These are phyloP conservation scores for Hassar affinis DNA, from an alignment of 2,113 vertebrate species.

Conservation along the genomic window DNA sequence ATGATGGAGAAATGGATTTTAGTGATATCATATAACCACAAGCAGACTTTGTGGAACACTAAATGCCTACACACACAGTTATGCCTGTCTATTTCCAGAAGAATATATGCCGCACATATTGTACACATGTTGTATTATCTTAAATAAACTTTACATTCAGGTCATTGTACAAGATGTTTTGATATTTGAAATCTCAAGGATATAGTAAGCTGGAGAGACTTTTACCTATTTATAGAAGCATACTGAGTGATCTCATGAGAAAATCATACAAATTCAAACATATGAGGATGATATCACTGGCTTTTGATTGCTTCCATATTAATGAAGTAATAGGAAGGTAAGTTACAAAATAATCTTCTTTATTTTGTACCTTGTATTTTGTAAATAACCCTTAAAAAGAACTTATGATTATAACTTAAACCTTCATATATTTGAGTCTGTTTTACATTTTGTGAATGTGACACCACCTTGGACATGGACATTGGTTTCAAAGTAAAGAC, in stretches of 20 bases:
- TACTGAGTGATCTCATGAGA: neutral
- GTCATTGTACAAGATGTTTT: neutral
- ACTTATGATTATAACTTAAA: neutral
- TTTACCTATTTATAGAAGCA: neutral
- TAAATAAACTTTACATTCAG: neutral
- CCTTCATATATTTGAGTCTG: neutral
- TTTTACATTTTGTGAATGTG: neutral
- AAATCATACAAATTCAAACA: neutral
- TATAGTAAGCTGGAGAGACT: neutral
- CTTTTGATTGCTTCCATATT: neutral
- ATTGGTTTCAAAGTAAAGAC: constrained; percentile 54
- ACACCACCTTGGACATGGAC: neutral
- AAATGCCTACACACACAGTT: neutral
- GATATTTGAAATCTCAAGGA: neutral
- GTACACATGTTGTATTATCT: neutral
- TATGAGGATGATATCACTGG: neutral
- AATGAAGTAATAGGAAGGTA: neutral
- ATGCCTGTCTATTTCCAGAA: neutral
- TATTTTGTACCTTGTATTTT: neutral
- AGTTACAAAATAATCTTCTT: neutral
- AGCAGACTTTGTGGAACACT: neutral
- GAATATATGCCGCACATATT: neutral
- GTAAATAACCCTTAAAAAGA: neutral
- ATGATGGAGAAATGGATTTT: constrained; percentile 14
- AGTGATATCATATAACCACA: constrained; percentile 19